Evolutionary conservation across 2,113 vertebrate species (phyloP).

Genomic region (Calyptomena viridis): DNA sequence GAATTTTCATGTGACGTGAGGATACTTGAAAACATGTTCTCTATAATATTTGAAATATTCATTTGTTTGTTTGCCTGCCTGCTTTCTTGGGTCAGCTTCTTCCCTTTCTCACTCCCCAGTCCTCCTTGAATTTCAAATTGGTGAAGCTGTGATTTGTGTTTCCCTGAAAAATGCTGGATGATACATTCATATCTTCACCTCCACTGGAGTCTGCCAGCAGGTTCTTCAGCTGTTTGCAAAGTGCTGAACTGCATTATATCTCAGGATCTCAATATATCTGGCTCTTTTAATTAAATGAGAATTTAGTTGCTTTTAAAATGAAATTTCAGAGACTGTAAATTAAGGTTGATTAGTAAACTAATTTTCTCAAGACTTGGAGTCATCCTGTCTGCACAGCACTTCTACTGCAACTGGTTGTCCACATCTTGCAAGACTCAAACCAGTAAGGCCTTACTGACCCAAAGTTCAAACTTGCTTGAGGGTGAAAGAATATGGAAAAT

Average conservation of each 20-base stretch:
- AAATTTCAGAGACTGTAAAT: not conserved
- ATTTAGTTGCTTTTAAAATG: not conserved
- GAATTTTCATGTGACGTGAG: not conserved
- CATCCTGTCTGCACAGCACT: not conserved
- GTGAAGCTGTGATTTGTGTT: not conserved
- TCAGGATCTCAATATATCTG: not conserved
- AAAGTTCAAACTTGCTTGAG: not conserved
- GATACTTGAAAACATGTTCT: not conserved
- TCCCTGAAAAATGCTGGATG: not conserved
- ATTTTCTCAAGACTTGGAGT: not conserved
- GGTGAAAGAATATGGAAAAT: not conserved
- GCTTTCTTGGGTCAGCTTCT: not conserved
- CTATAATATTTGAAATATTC: not conserved
- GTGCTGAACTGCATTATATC: not conserved
- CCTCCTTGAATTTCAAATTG: not conserved
- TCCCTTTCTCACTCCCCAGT: not conserved
- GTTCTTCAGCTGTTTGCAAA: not conserved
- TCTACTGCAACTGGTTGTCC: not conserved
- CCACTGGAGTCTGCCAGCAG: not conserved
- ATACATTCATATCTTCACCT: not conserved
- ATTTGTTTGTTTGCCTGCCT: not conserved
- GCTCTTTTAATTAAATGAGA: not conserved
- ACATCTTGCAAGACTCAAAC: not conserved
- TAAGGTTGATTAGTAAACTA: not conserved
- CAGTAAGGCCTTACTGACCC: not conserved